Evolutionary conservation across 2,113 vertebrate species (phyloP), one percentile per base, ranked within the genome.

Genomic region (Tursiops truncatus): DNA sequence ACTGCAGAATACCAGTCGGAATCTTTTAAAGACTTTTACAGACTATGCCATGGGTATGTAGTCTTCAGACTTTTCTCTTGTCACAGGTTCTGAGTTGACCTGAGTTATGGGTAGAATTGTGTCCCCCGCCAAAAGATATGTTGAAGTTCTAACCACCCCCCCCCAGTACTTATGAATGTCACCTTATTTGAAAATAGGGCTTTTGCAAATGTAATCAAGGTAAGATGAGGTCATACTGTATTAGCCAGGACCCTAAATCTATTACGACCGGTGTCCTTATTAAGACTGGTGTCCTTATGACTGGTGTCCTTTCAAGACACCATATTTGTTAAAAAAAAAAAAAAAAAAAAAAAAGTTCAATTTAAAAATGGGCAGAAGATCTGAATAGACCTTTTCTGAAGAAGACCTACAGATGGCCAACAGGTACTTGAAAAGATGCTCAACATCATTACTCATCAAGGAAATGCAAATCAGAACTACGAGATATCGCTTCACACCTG

Each of bases 41-140:
- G 77, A 41, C 8, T 44, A 56, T 0, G 18, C 3, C 17, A 3
- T 8, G 44, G 56, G 12, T 4, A 65, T 21, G 3, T 20, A 6
- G 50, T 26, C 7, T 13, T 47, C 17, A 21, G 28, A 58, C 17
- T 12, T 67, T 36, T 47, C 60, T 58, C 47, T 71, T 8, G 15
- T 44, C 20, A 6, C 28, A 8, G 31, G 23, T 67, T 58, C 41
- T 58, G 28, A 74, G 41, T 67, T 65, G 47, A 76, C 6, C 3
- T 7, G 25, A 50, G 12, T 65, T 21, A 28, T 0, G 12, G 9
- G 33, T 26, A 38, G 18, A 44, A 31, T 58, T 44, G 28, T 25
- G 5, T 67, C n/a, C 5, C 5, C 8, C 2, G 26, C 1, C 1
- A 28, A 65, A n/a, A 9, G 14, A 6, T 23, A 2, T 1, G 5